Conservation (phyloP, 2,888 invertebrate species). For the Erebia epiphron region DNA sequence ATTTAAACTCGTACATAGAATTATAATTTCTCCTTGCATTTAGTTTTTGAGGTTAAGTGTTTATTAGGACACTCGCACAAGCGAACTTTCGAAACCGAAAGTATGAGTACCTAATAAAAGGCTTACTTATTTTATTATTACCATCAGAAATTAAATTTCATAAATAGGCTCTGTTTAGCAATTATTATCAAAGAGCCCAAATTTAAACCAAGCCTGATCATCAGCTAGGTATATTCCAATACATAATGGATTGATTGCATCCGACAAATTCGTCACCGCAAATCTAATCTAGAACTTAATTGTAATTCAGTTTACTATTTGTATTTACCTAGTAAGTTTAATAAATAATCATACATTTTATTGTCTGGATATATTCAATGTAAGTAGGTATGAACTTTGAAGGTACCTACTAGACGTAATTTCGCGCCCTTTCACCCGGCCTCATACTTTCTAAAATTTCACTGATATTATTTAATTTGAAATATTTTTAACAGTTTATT, state of each 20-base stretch:
- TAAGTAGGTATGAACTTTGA: too few species aligned
- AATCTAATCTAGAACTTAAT: background rate
- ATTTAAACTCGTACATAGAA: constrained; percentile 6
- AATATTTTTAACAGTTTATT: constrained; percentile 27
- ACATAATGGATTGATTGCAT: constrained; percentile 17
- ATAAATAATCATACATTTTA: constrained; percentile 8
- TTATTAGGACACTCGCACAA: constrained; percentile 24
- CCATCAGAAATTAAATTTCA: background rate
- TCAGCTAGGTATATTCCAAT: constrained; percentile 16
- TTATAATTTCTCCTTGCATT: constrained; percentile 24
- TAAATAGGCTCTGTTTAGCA: background rate
- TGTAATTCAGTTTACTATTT: too few species aligned
- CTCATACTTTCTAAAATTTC: constrained; percentile 31
- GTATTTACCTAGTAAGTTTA: background rate
- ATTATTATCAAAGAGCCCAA: too few species aligned
- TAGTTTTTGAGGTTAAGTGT: constrained; percentile 73
- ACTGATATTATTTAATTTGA: constrained; percentile 13
- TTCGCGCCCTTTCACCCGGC: constrained; percentile 80
- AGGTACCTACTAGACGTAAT: constrained; percentile 57
- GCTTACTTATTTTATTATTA: constrained; percentile 2
- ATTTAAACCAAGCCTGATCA: constrained; percentile 16
- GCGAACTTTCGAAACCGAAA: constrained; percentile 27
- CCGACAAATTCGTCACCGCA: background rate
- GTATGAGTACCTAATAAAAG: background rate
- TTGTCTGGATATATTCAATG: constrained; percentile 16